Evolutionary conservation across 1,140 invertebrate species (phyloP).

Genomic region (Ceratosolen fusciceps): DNA sequence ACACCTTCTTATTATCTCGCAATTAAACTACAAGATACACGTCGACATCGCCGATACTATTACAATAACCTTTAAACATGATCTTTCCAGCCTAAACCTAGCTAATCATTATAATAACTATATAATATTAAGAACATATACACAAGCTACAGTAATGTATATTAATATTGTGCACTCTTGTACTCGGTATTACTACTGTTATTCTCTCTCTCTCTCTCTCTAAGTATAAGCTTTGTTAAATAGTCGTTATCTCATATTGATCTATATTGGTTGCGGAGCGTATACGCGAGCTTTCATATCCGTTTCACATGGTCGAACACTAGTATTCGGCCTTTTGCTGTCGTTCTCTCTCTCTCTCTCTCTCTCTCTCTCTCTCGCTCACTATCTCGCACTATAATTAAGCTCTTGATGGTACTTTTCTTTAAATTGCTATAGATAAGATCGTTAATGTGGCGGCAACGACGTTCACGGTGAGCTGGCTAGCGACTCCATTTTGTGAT

Average conservation of each 20-base stretch:
- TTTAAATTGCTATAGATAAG: conserved; percentile 64
- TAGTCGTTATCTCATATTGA: background rate
- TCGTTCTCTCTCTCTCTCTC: conserved; percentile 21
- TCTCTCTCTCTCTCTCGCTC: too few species aligned
- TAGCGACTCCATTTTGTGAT: conserved; percentile 64
- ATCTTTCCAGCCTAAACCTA: background rate
- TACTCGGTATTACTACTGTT: background rate
- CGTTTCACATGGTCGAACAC: conserved; percentile 2
- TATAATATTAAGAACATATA: background rate
- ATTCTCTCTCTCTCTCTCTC: background rate
- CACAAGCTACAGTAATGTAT: background rate
- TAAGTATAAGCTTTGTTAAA: too few species aligned
- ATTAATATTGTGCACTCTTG: background rate
- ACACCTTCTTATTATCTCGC: too few species aligned
- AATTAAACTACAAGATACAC: background rate
- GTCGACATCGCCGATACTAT: too few species aligned
- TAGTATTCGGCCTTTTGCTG: conserved; percentile 1
- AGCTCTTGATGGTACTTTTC: conserved; percentile 22
- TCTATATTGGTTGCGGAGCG: conserved; percentile 18
- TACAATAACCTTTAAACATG: background rate
- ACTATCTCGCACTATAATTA: too few species aligned
- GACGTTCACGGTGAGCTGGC: conserved; percentile 65
- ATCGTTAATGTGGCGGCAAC: conserved; percentile 66
- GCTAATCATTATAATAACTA: too few species aligned
- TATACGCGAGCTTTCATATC: background rate